These are phyloP conservation scores for Halocynthia roretzi DNA, from an alignment of 23 tunicate genomes.

Conservation along the genomic window DNA sequence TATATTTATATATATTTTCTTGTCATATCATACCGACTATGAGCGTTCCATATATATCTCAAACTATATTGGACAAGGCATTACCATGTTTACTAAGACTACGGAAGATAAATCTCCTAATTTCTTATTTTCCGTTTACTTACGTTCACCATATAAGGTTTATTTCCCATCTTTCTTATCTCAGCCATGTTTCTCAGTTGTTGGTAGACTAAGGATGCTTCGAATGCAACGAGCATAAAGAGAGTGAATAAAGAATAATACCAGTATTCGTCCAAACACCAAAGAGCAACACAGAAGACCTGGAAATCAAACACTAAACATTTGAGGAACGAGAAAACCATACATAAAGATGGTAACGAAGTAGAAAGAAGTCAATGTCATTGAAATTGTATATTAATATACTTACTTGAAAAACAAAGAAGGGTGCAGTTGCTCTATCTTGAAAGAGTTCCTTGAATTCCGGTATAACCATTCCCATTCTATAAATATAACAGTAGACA, in stretches of 20 bases:
- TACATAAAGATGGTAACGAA: background rate
- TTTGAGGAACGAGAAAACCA: background rate
- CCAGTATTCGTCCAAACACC: slow-evolving; percentile 99
- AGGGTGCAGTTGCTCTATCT: slow-evolving; percentile 97
- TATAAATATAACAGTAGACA: slow-evolving; percentile 1
- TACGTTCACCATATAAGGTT: slow-evolving; percentile 64
- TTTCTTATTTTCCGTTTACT: background rate
- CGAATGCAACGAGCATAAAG: slow-evolving; percentile 86
- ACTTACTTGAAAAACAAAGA: slow-evolving; percentile 86
- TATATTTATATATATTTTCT: too few species aligned
- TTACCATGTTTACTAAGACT: too few species aligned
- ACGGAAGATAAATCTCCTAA: too few species aligned
- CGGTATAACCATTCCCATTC: slow-evolving; percentile 93
- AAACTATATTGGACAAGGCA: too few species aligned
- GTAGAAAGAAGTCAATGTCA: background rate
- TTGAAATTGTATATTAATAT: background rate
- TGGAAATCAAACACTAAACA: slow-evolving; percentile 8
- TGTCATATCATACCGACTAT: too few species aligned
- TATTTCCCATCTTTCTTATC: slow-evolving; percentile 95
- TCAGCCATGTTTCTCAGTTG: slow-evolving; percentile 93
- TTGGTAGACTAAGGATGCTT: slow-evolving; percentile 85
- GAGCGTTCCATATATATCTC: too few species aligned
- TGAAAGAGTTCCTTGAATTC: slow-evolving; percentile 79
- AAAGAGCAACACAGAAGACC: slow-evolving; percentile 93
- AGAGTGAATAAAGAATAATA: slow-evolving; percentile 92